Base-by-base conservation (phyloP, 2,888 invertebrate genomes). In the Malthinus seriepunctatus region DNA sequence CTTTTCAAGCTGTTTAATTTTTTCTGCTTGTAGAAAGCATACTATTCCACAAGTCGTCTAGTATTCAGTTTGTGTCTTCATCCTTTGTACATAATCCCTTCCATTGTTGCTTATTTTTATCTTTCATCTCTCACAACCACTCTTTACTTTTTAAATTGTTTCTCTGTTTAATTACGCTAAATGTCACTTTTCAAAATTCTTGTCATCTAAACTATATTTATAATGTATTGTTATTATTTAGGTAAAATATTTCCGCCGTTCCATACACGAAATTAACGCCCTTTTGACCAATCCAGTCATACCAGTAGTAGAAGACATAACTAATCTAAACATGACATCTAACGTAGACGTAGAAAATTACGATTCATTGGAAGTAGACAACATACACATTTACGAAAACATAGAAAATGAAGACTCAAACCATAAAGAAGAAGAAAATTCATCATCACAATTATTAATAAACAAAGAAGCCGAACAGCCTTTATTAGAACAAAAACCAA, bases 231-330 rank as follows among this genome's bases (percentile, higher is more conserved):
- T 23, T n/a, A 15, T 14, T 44, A 34, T 51, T 7, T 90, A 81
- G 67, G 90, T 91, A 0, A 90, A 90, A 68, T 87, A 89, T 72
- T 88, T 90, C 67, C 82, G 86, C 37, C 82, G 87, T 66, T 89
- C 88, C 14, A 86, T 90, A 37, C 86, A 88, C 42, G 90, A 90
- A 76, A 88, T 90, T 0, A 91, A 91, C 71, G 86, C 83, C 23
- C 23, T 23, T 23, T 23, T 23, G 23, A 23, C 2, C 5, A 5
- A 23, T 23, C 23, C 23, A 23, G 5, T 23, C 23, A 23, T 11
- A 14, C 15, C 51, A 15, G 10, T 14, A 32, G n/a, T 12, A 6
- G 10, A 12, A 10, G 35, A 10, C 14, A 32, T 3, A 48, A 52
- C 32, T 35, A 11, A 42, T 32, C 8, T 37, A 12, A 47, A 50